Percentiles rank a stretch among this genome's conserved stretches.
Conservation (phyloP, 2,797 vertebrate species). For the Myotis planiceps region DNA sequence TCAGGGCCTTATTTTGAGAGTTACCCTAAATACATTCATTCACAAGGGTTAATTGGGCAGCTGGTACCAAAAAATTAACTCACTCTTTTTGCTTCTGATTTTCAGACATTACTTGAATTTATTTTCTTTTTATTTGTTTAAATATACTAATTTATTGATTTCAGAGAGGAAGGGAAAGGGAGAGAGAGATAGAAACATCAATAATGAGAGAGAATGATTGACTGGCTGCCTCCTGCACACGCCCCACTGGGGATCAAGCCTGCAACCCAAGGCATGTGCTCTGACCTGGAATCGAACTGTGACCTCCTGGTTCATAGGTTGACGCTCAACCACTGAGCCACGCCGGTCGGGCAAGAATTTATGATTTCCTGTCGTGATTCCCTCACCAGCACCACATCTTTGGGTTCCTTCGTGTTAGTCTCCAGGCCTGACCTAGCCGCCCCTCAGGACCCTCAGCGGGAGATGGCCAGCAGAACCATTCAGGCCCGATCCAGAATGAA, state of each 20-base stretch:
- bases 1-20: background rate
- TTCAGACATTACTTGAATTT: background rate
- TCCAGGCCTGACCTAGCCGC: background rate
- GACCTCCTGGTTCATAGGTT: no score
- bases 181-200: no score
- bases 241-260: no score
- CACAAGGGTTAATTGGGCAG: background rate
- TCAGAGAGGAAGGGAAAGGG: no score
- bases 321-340: no score
- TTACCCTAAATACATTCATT: background rate
- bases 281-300: no score
- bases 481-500: background rate
- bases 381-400: background rate
- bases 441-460: accelerated
- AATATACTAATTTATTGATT: no score
- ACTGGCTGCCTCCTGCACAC: no score
- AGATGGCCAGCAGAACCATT: accelerated
- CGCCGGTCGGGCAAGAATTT: background rate
- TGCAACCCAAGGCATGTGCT: no score
- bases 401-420: accelerated
- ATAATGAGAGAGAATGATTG: no score
- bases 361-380: background rate
- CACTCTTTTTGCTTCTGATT: background rate
- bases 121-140: no score
- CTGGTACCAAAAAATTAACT: background rate